Evolutionary conservation across 2,113 vertebrate species (phyloP).

Genomic region (Promerops cafer): DNA sequence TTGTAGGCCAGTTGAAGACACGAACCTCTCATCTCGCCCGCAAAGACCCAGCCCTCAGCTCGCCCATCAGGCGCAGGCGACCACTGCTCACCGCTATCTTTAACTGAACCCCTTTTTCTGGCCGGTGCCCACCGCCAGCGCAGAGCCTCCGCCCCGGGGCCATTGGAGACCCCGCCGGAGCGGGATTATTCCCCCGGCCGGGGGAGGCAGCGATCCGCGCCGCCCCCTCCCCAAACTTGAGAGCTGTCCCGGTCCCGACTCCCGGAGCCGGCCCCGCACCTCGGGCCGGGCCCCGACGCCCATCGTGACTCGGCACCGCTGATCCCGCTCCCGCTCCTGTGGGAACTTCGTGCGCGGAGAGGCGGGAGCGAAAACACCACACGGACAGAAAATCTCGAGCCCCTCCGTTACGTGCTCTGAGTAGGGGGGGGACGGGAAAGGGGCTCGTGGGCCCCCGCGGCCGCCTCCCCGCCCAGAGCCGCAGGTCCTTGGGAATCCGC

Average conservation of each 20-base stretch:
- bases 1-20: slow-evolving; percentile 97
- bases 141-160: not conserved
- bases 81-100: not conserved
- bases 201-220: not conserved
- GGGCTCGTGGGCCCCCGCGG: not conserved
- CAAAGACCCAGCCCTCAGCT: slow-evolving; percentile 93
- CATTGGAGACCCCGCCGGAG: not conserved
- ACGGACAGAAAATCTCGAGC: not conserved
- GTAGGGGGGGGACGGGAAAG: not conserved
- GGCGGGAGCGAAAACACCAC: not conserved
- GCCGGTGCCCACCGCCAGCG: not conserved
- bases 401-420: not conserved
- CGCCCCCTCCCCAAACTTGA: not conserved
- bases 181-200: not conserved
- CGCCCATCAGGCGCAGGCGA: slow-evolving; percentile 57
- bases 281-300: not conserved
- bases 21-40: slow-evolving; percentile 94
- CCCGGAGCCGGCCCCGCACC: not conserved
- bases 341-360: not conserved
- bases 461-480: not conserved
- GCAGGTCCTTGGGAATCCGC: not conserved
- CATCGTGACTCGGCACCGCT: slow-evolving; percentile 32
- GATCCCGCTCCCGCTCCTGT: not conserved
- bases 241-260: not conserved
- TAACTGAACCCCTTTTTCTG: not conserved